Base-by-base conservation (phyloP, 2,113 vertebrate genomes). In the Lutjanus erythropterus region DNA sequence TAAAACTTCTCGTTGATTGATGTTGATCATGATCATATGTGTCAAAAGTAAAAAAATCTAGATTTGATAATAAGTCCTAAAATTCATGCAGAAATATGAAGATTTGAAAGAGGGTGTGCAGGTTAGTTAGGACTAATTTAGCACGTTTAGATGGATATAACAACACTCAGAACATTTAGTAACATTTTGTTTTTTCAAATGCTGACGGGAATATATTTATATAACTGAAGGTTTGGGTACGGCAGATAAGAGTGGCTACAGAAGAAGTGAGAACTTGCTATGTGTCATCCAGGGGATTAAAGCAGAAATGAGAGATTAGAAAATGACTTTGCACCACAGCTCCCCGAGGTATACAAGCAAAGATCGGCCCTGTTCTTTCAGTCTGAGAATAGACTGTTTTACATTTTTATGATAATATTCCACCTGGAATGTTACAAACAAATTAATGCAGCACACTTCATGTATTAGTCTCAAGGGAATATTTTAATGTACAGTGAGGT, bases 221-320 rank as follows among this genome's bases (percentile, higher is more conserved):
- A 49, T 59, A 69, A 68, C 39, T 71, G 25, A 33, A 75, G 35
- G 9, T 31, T 50, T 66, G 33, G 1, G 9, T 31, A 59, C 4
- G 31, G 44, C 64, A 81, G 70, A 81, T 68, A 71, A 61, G 60
- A 71, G 35, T 47, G 37, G 46, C 74, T 61, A 27, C 31, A 75
- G 74, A 71, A 80, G 55, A 88, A 85, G 75, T 85, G 75, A 82
- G 59, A 81, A 46, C 1, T 8, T 49, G 68, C 9, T 52, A 66
- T 81, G 58, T 88, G 86, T 85, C 74, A 85, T 71, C 46, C 21
- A 35, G 71, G 64, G 71, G 71, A 47, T 42, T 71, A 71, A 75
- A 87, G 81, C 56, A 71, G 53, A 78, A 81, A 75, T 11, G 25
- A 77, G 52, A 76, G 74, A 78, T 49, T 29, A 78, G 49, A 66